These are phyloP conservation scores for Glyptemys insculpta DNA, from an alignment of 2,797 vertebrate genomes.

Conservation along the genomic window DNA sequence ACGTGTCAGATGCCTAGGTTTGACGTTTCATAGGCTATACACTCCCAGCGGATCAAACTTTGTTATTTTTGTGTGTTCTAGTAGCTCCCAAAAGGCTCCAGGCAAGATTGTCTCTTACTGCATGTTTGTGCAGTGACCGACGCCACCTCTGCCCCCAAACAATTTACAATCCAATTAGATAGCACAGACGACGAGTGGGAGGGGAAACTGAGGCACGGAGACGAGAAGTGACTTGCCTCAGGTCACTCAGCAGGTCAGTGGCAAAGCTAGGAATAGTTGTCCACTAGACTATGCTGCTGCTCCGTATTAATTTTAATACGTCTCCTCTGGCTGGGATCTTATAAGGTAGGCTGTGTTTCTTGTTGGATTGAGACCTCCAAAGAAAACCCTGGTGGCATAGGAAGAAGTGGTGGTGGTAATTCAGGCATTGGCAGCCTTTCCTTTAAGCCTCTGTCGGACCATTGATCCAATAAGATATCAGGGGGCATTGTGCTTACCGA, in stretches of 20 bases:
- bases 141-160: neutral
- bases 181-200: neutral
- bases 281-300: neutral
- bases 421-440: neutral
- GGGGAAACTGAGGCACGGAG: neutral
- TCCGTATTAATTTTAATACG: neutral
- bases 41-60: neutral
- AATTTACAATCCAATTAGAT: neutral
- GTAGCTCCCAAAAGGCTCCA: neutral
- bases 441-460: neutral
- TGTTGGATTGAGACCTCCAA: neutral
- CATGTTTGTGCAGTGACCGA: neutral
- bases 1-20: neutral
- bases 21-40: neutral
- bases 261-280: neutral
- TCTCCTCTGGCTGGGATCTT: neutral
- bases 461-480: accelerated
- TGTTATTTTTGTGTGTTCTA: neutral
- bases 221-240: neutral
- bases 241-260: neutral
- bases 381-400: neutral
- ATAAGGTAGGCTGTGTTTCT: neutral
- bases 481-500: neutral
- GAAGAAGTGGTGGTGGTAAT: neutral
- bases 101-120: neutral